Evolutionary conservation across 2,888 invertebrate genomes (phyloP).

Genomic region (Synanthedon andrenaeformis): DNA sequence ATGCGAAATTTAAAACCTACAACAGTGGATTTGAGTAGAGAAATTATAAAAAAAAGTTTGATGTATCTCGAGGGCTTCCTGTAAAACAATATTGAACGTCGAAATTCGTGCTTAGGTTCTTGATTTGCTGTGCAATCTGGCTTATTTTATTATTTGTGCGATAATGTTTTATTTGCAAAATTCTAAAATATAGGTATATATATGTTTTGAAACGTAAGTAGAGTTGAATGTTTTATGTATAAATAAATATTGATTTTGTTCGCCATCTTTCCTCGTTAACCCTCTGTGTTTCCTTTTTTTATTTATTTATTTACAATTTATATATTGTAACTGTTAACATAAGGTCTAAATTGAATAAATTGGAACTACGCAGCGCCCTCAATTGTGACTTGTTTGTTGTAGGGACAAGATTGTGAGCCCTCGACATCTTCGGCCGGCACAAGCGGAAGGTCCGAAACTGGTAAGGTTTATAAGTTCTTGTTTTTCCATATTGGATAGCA

Average conservation of each 20-base stretch:
- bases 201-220: background rate
- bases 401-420: conserved; percentile 40
- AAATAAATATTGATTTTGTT: background rate
- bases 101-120: background rate
- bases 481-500: background rate
- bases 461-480: conserved; percentile 17
- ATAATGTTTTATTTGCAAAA: background rate
- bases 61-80: background rate
- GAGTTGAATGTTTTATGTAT: background rate
- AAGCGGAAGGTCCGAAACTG: conserved; percentile 28
- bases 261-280: no score
- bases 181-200: background rate
- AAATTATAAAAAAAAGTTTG: no score
- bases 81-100: background rate
- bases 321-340: no score
- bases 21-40: no score
- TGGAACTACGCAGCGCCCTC: background rate
- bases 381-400: conserved; percentile 13
- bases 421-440: conserved; percentile 23
- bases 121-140: background rate
- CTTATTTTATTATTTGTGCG: background rate
- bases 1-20: no score
- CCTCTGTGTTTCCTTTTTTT: no score
- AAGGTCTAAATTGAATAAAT: no score
- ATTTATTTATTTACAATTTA: no score